Evolutionary conservation across 2,797 vertebrate genomes (phyloP).

Genomic region (Thunnus albacares): DNA sequence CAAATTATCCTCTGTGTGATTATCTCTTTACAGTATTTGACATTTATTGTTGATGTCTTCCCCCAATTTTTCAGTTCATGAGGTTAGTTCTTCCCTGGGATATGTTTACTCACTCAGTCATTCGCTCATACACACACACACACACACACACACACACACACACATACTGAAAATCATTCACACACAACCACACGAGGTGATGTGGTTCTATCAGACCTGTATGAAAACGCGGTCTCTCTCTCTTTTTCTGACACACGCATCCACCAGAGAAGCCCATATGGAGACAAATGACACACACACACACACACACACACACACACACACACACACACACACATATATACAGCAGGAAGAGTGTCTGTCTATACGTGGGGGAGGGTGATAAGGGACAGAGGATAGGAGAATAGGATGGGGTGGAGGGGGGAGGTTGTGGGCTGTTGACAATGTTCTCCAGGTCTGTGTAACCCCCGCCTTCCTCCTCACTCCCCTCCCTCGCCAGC

Average conservation of each 20-base stretch:
- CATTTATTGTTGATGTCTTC: slow-evolving; percentile 45
- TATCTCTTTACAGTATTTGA: slow-evolving; percentile 39
- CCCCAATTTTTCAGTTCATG: slow-evolving; percentile 43
- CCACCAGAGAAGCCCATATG: slow-evolving; percentile 51
- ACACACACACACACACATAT: slow-evolving; percentile 41
- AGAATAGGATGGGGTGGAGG: slow-evolving; percentile 46
- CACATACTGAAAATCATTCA: slow-evolving; percentile 20
- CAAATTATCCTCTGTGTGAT: slow-evolving; percentile 23
- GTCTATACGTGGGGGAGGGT: slow-evolving; percentile 76
- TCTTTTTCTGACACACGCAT: slow-evolving; percentile 57
- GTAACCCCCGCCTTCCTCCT: slow-evolving; percentile 37
- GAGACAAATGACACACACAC: slow-evolving; percentile 66
- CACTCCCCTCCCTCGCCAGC: slow-evolving; percentile 54
- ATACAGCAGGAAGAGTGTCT: slow-evolving; percentile 46
- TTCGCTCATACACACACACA: slow-evolving; percentile 26
- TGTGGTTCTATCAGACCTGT: neutral
- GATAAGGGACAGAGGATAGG: slow-evolving; percentile 32
- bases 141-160: slow-evolving; percentile 16
- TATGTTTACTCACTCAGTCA: slow-evolving; percentile 56
- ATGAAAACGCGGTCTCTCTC: slow-evolving; percentile 9
- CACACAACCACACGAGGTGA: slow-evolving; percentile 1
- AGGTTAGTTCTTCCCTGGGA: slow-evolving; percentile 46
- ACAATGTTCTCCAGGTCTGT: slow-evolving; percentile 74
- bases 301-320: slow-evolving; percentile 38
- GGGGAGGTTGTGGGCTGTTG: slow-evolving; percentile 65